Percentiles rank a stretch among this genome's conserved stretches.
These are phyloP conservation scores for Bovichtus diacanthus DNA, from an alignment of 2,797 vertebrate genomes.

Conservation along the genomic window DNA sequence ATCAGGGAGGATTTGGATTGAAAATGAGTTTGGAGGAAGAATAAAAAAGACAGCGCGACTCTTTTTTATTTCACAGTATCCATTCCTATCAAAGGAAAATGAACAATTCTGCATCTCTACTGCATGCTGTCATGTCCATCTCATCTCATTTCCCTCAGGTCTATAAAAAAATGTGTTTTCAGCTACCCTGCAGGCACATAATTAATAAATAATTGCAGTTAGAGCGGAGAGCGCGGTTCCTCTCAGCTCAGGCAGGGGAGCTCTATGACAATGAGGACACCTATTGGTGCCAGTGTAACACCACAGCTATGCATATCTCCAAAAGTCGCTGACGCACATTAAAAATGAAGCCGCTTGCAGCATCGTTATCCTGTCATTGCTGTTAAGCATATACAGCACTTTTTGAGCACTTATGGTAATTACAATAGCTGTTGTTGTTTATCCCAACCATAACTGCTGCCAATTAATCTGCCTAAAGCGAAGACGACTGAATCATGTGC, in stretches of 20 bases:
- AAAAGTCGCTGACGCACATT: background rate
- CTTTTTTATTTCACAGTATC: background rate
- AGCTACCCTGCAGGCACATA: background rate
- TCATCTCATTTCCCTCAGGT: slow-evolving; percentile 18
- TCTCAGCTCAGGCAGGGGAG: background rate
- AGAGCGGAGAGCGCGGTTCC: background rate
- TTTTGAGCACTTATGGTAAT: background rate
- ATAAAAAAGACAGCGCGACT: background rate
- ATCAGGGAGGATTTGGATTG: background rate
- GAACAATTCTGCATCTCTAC: background rate
- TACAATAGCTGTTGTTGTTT: background rate
- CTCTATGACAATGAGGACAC: slow-evolving; percentile 57
- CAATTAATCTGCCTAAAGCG: background rate
- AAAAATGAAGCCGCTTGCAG: background rate
- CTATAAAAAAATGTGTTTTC: slow-evolving; percentile 3
- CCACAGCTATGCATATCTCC: slow-evolving; percentile 23
- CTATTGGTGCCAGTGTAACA: slow-evolving; percentile 55
- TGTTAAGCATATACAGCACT: background rate
- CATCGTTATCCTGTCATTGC: background rate
- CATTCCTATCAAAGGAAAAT: background rate
- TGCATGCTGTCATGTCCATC: background rate
- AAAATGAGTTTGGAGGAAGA: background rate
- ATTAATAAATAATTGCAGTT: background rate
- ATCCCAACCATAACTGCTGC: background rate
- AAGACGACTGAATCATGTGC: background rate